phyloP scores from a whole-genome alignment of 2,888 invertebrate species.

The Nymphalis polychloros region DNA sequence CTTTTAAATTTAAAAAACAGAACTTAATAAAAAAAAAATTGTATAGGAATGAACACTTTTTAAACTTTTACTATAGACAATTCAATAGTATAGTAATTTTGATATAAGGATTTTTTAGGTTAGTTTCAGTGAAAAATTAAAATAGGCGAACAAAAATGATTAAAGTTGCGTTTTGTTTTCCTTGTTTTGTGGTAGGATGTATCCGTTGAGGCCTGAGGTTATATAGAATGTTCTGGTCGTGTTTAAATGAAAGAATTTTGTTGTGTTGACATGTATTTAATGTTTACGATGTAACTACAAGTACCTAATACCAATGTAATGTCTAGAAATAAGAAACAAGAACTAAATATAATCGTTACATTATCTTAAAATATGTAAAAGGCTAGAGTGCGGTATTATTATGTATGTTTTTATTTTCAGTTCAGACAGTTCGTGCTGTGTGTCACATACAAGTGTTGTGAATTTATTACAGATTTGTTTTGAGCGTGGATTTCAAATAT shows the following conservation, averaged over 20 bases:
- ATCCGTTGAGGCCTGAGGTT: neutral
- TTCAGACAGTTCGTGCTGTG: slow-evolving; percentile 42
- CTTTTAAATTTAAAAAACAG: neutral
- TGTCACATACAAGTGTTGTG: slow-evolving; percentile 20
- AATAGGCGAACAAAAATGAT: no score
- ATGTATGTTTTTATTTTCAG: slow-evolving; percentile 44
- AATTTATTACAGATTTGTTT: slow-evolving; percentile 19
- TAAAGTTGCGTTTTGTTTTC: no score
- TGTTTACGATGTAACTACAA: slow-evolving; percentile 78
- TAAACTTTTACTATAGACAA: no score
- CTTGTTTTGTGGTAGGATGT: no score
- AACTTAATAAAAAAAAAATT: neutral
- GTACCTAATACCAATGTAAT: slow-evolving; percentile 70
- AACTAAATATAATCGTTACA: slow-evolving; percentile 62
- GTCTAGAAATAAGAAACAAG: slow-evolving; percentile 49
- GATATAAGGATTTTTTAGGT: no score
- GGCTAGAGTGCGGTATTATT: slow-evolving; percentile 63
- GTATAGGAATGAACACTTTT: no score
- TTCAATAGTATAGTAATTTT: no score
- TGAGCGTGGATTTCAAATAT: slow-evolving; percentile 17
- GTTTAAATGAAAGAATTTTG: slow-evolving; percentile 77
- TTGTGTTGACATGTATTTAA: slow-evolving; percentile 81
- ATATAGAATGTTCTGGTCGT: slow-evolving; percentile 41
- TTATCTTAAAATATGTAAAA: slow-evolving; percentile 56
- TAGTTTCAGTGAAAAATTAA: no score